Evolutionary conservation across 2,888 invertebrate species (phyloP).

Genomic region (Melinaea marsaeus): DNA sequence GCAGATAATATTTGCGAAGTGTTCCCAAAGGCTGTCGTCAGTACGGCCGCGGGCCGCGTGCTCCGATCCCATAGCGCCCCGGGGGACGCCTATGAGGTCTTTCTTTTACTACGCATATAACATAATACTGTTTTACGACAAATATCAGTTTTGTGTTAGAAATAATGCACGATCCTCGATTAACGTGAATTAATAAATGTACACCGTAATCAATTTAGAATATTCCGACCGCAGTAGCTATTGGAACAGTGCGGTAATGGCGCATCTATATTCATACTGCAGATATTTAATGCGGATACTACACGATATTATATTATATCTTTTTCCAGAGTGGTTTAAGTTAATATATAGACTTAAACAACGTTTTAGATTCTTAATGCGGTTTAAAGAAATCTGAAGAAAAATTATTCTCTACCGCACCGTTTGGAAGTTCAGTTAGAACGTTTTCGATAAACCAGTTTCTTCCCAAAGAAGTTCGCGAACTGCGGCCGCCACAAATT

Average conservation of each 20-base stretch:
- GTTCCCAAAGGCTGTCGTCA: conserved; percentile 17
- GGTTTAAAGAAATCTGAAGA: not conserved
- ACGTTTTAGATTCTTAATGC: not conserved
- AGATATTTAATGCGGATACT: conserved; percentile 7
- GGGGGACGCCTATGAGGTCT: conserved; percentile 8
- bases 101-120: conserved; percentile 10
- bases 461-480: conserved; percentile 17
- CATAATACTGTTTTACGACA: not conserved
- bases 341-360: not conserved
- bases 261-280: conserved; percentile 6
- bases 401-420: not conserved
- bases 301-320: not conserved
- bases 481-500: conserved; percentile 28
- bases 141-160: not conserved
- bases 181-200: conserved; percentile 1
- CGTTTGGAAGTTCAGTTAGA: too few species aligned
- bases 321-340: not conserved
- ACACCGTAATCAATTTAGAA: conserved; percentile 4
- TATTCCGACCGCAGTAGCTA: conserved; percentile 3
- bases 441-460: not conserved
- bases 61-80: conserved; percentile 12
- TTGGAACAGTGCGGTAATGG: conserved; percentile 1
- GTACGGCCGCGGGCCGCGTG: conserved; percentile 13
- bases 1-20: conserved; percentile 31
- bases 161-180: not conserved